Evolutionary conservation across 2,888 invertebrate genomes (phyloP), one percentile per base, ranked within the genome.

Genomic region (Phaonia tiefii): DNA sequence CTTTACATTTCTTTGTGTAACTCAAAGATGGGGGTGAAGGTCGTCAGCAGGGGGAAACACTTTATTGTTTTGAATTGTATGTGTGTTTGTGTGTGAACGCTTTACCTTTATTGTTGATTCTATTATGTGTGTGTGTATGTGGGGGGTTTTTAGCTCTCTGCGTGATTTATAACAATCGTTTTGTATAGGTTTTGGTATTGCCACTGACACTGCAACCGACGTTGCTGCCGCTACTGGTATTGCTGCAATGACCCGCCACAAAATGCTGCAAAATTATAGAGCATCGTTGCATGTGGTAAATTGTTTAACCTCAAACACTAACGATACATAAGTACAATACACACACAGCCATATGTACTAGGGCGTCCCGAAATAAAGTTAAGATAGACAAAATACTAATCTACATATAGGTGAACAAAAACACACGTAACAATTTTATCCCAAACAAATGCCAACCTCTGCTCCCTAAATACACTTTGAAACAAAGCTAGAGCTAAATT

Each of bases 151-250:
- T 75, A 66, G 49, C 49, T 63, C 72, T 74, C 70, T 80, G 63
- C 72, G 82, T 83, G 83, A 83, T 83, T 83, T 83, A 83, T 79
- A 80, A 75, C 82, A 83, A 80, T 83, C 82, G 80, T 13, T 81
- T 77, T 74, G 60, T 67, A 74, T 60, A 77, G 58, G 51, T 58
- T 80, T 77, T 71, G 31, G 54, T 65, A 58, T 69, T 31, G 49
- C 46, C 44, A 7, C 20, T 10, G 56, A 17, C 51, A 51, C 31
- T 75, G 69, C 69, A n/a, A n/a, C n/a, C 63, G 71, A 51, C 70
- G 60, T 17, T 60, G 60, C 31, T 60, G 15, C 37, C 39, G 63
- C 31, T 2, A 17, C 17, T 58, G 58, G 15, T 58, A 17, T 20
- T 63, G 20, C 75, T 81, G 71, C 67, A 81, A 71, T 81, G 81